Conservation (phyloP, 2,113 vertebrate species). For the Lota lota region DNA sequence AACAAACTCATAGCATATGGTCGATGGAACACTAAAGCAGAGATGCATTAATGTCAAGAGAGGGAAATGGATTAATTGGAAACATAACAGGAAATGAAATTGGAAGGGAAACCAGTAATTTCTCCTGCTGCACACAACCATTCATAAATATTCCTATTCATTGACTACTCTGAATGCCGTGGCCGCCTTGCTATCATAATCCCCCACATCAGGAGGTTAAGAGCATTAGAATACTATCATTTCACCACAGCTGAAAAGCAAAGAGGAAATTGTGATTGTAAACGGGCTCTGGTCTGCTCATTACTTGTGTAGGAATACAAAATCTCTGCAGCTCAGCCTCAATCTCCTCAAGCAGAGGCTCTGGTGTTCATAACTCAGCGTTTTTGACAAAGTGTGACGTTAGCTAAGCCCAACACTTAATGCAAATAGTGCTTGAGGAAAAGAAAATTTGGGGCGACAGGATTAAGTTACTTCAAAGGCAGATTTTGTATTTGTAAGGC, state of each 20-base stretch:
- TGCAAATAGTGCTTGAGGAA: slow-evolving; percentile 35
- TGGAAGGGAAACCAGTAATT: not conserved
- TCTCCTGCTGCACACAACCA: not conserved
- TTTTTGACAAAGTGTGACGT: slow-evolving; percentile 45
- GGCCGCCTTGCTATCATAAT: not conserved
- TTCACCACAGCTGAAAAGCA: slow-evolving; percentile 16
- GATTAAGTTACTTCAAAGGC: slow-evolving; percentile 40
- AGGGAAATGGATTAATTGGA: not conserved
- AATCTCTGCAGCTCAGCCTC: slow-evolving; percentile 19
- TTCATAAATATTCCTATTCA: not conserved
- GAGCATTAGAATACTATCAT: slow-evolving; percentile 25
- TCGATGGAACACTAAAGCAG: not conserved
- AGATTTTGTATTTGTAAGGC: slow-evolving; percentile 23
- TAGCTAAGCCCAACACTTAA: slow-evolving; percentile 43
- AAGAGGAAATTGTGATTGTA: slow-evolving; percentile 44
- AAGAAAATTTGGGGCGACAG: slow-evolving; percentile 6
- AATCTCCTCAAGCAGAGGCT: slow-evolving; percentile 25
- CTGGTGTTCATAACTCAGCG: slow-evolving; percentile 36
- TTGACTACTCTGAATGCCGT: not conserved
- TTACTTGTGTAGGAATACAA: slow-evolving; percentile 16
- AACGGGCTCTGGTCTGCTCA: slow-evolving; percentile 22
- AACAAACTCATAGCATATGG: not conserved
- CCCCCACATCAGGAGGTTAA: slow-evolving; percentile 11
- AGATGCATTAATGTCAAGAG: not conserved
- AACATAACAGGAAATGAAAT: not conserved